phyloP scores from a whole-genome alignment of 2,113 vertebrate genomes.

The Salvator merianae region DNA sequence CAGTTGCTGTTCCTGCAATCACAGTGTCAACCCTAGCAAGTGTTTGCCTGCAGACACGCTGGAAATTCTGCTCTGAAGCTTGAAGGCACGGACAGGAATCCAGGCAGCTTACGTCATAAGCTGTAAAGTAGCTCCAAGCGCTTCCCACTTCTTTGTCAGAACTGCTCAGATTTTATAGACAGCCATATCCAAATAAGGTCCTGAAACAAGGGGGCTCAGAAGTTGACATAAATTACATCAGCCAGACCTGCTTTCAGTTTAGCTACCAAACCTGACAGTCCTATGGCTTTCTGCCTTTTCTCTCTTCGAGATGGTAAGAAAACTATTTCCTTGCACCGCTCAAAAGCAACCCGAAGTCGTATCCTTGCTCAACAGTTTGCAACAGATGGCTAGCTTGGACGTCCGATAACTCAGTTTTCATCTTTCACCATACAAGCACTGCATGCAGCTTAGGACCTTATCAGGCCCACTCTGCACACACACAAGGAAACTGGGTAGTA shows the following conservation, averaged over 20 bases:
- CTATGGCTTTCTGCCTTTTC: conserved; percentile 42
- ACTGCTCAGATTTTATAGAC: conserved; percentile 57
- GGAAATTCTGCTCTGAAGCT: conserved; percentile 20
- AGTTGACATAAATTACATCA: conserved; percentile 67
- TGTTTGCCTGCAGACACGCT: conserved; percentile 35
- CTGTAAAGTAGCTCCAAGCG: conserved; percentile 68
- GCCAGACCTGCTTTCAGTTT: conserved; percentile 59
- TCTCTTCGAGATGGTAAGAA: background rate
- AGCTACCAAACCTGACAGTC: conserved; percentile 5
- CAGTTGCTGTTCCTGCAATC: background rate
- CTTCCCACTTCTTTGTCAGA: conserved; percentile 70
- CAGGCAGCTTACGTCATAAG: conserved; percentile 72
- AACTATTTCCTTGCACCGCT: background rate
- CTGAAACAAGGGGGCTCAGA: conserved; percentile 57
- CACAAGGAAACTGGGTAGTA: too few species aligned
- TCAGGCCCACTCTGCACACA: too few species aligned
- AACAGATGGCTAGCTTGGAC: background rate
- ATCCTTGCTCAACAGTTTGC: accelerated
- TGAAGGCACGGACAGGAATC: conserved; percentile 56
- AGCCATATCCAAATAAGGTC: conserved; percentile 82
- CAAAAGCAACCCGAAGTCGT: background rate
- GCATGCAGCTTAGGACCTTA: background rate
- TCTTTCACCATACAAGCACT: background rate
- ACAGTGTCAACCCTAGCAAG: accelerated
- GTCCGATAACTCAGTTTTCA: background rate